Percentiles rank a stretch among this genome's conserved stretches.
phyloP scores from a whole-genome alignment of 2,113 vertebrate genomes.

The Polypterus bichir region DNA sequence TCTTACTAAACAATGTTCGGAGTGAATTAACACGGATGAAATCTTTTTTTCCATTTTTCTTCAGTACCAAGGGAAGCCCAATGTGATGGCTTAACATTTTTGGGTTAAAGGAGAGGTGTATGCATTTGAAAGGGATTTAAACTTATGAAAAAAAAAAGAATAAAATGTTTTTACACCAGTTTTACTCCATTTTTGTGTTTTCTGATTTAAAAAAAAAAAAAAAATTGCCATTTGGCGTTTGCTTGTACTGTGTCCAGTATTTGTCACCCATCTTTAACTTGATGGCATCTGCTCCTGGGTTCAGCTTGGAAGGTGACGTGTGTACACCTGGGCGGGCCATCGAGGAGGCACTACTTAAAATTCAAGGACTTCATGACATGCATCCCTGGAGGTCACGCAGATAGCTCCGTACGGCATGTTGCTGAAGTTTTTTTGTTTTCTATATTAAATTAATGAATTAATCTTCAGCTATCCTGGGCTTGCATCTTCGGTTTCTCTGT shows the following conservation, averaged over 20 bases:
- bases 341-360: too few relatives aligned
- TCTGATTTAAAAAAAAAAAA: slow-evolving; percentile 6
- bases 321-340: too few relatives aligned
- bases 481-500: too few relatives aligned
- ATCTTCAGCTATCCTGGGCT: too few relatives aligned
- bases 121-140: slow-evolving; percentile 54
- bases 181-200: slow-evolving; percentile 48
- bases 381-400: too few relatives aligned
- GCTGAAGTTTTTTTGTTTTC: too few relatives aligned
- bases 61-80: slow-evolving; percentile 61
- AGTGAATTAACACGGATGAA: slow-evolving; percentile 72
- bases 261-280: not conserved
- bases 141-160: slow-evolving; percentile 46
- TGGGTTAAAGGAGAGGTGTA: slow-evolving; percentile 50
- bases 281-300: not conserved
- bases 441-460: too few relatives aligned
- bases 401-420: too few relatives aligned
- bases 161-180: slow-evolving; percentile 57
- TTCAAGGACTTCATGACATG: too few relatives aligned
- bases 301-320: too few relatives aligned
- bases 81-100: slow-evolving; percentile 44
- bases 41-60: slow-evolving; percentile 58
- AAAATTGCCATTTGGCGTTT: not conserved
- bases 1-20: slow-evolving; percentile 64
- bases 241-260: not conserved